These are phyloP conservation scores for Cyclargus thomasi DNA, from an alignment of 1,140 invertebrate species.

Conservation along the genomic window DNA sequence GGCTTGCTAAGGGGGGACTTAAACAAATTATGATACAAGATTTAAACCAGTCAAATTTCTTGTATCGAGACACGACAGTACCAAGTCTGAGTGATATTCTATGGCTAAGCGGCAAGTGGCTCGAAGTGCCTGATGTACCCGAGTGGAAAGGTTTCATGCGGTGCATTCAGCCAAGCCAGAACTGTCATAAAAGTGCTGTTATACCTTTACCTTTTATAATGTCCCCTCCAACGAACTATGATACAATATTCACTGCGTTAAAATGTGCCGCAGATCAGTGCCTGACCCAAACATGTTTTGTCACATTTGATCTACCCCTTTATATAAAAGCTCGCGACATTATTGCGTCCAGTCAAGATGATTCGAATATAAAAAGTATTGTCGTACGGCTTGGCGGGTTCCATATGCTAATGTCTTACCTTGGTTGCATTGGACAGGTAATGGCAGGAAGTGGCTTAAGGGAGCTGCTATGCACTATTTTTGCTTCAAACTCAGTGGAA, in stretches of 20 bases:
- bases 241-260: neutral
- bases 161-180: too few relatives aligned
- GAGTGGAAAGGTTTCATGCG: constrained; percentile 1
- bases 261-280: neutral
- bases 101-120: neutral
- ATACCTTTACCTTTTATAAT: neutral
- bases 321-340: constrained; percentile 11
- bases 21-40: neutral
- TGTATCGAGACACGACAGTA: neutral
- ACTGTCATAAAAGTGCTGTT: constrained; percentile 2
- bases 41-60: neutral
- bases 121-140: neutral
- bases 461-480: neutral
- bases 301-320: constrained; percentile 15
- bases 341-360: neutral
- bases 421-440: constrained; percentile 9
- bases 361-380: too few relatives aligned
- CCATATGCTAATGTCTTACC: constrained; percentile 15
- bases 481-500: neutral
- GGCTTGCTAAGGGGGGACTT: neutral
- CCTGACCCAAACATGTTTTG: constrained; percentile 4
- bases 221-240: neutral
- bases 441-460: neutral
- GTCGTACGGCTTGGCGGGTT: constrained; percentile 15
- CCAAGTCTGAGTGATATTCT: neutral